Evolutionary conservation across 2,797 vertebrate species (phyloP).

Genomic region (Neopelma chrysocephalum): DNA sequence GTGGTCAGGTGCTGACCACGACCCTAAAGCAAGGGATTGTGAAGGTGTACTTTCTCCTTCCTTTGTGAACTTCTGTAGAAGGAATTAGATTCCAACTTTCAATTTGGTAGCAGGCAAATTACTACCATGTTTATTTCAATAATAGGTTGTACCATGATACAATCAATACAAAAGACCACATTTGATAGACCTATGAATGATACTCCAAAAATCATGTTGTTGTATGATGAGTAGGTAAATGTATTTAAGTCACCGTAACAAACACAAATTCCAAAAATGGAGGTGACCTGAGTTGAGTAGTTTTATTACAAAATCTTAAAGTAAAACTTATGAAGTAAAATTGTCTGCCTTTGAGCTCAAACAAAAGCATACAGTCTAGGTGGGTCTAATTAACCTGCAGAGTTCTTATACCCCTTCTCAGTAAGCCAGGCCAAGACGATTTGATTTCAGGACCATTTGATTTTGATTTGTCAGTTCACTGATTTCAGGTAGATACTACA

Average conservation of each 20-base stretch:
- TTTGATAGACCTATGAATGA: not conserved
- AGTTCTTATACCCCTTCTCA: not conserved
- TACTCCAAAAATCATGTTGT: not conserved
- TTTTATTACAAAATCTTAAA: not conserved
- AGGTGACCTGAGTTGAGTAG: not conserved
- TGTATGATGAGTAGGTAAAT: not conserved
- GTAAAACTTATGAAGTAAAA: not conserved
- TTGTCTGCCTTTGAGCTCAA: not conserved
- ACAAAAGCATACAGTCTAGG: not conserved
- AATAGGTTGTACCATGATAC: not conserved
- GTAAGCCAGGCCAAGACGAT: not conserved
- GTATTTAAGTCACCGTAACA: not conserved
- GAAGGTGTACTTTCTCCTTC: not conserved
- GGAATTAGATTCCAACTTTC: not conserved
- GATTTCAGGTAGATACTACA: not conserved
- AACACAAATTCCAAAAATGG: not conserved
- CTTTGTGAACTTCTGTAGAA: not conserved
- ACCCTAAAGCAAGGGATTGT: not conserved
- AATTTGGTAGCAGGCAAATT: not conserved
- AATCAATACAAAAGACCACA: not conserved
- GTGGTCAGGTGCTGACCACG: not conserved
- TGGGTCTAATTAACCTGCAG: not conserved
- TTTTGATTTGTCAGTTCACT: not conserved
- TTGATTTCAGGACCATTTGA: not conserved
- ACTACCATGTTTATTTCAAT: not conserved